These are phyloP conservation scores for Scaptomyza tumidula DNA, from an alignment of 2,888 invertebrate genomes.

Conservation along the genomic window DNA sequence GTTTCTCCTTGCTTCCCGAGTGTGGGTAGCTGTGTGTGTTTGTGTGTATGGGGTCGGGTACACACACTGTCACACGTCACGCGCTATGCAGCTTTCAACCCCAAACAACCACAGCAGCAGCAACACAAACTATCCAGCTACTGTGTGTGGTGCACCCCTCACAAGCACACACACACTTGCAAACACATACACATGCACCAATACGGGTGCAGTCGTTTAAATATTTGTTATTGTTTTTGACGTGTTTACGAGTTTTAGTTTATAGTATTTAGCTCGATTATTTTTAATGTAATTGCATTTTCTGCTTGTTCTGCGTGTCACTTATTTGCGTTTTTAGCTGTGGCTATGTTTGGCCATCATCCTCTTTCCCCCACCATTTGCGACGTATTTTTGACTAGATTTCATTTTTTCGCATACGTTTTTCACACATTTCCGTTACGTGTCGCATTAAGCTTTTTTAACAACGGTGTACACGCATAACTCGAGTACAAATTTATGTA, in stretches of 20 bases:
- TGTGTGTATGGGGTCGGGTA: slow-evolving; percentile 41
- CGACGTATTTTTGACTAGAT: slow-evolving; percentile 69
- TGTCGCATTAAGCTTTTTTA: slow-evolving; percentile 21
- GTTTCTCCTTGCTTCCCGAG: slow-evolving; percentile 31
- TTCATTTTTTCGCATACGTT: slow-evolving; percentile 65
- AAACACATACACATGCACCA: slow-evolving; percentile 25
- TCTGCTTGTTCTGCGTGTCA: slow-evolving; percentile 70
- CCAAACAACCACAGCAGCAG: slow-evolving; percentile 54
- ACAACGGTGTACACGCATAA: slow-evolving; percentile 19
- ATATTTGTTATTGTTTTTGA: slow-evolving; percentile 33
- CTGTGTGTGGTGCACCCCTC: slow-evolving; percentile 56
- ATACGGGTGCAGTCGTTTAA: slow-evolving; percentile 28
- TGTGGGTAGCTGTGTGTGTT: slow-evolving; percentile 30
- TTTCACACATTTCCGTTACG: slow-evolving; percentile 34
- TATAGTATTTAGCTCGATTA: slow-evolving; percentile 54
- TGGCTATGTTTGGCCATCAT: slow-evolving; percentile 61
- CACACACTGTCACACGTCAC: slow-evolving; percentile 60
- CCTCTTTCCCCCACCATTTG: slow-evolving; percentile 59
- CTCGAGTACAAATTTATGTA: slow-evolving; percentile 27
- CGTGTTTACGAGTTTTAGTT: slow-evolving; percentile 32
- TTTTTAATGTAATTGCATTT: slow-evolving; percentile 62
- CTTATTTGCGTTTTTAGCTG: slow-evolving; percentile 72
- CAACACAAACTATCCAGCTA: slow-evolving; percentile 32
- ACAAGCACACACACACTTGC: slow-evolving; percentile 44
- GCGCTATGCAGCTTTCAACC: slow-evolving; percentile 78